Evolutionary conservation across 2,797 vertebrate species (phyloP).

Genomic region (Australoheros facetus): DNA sequence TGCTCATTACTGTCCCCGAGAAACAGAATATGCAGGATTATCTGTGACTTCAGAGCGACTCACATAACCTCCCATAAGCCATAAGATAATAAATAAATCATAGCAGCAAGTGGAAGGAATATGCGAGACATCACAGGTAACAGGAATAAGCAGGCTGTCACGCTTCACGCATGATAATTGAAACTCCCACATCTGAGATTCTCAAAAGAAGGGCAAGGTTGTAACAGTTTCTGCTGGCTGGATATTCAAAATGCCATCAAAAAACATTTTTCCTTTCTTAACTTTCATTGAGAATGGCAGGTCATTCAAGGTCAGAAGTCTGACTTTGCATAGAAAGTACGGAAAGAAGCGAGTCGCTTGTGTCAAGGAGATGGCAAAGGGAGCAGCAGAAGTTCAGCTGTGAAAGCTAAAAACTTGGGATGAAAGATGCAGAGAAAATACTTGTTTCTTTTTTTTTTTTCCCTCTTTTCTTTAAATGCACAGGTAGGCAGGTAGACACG

Average conservation of each 20-base stretch:
- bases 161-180: conserved; percentile 31
- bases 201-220: conserved; percentile 8
- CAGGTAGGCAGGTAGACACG: neutral
- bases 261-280: conserved; percentile 18
- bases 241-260: conserved; percentile 3
- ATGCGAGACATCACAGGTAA: conserved; percentile 28
- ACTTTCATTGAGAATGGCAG: conserved; percentile 10
- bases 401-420: conserved; percentile 1
- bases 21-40: neutral
- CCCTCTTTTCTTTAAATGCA: neutral
- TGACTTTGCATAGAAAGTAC: neutral
- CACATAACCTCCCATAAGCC: neutral
- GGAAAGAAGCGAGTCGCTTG: neutral
- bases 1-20: neutral
- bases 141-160: neutral
- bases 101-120: neutral
- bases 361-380: neutral
- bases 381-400: conserved; percentile 13
- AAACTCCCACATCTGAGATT: conserved; percentile 28
- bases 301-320: conserved; percentile 13
- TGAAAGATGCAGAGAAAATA: neutral
- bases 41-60: neutral
- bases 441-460: neutral
- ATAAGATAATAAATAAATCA: conserved; percentile 4
- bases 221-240: neutral